Percentiles rank a stretch among this genome's conserved stretches.
phyloP scores from a whole-genome alignment of 2,113 vertebrate genomes.

The Centropristis striata region DNA sequence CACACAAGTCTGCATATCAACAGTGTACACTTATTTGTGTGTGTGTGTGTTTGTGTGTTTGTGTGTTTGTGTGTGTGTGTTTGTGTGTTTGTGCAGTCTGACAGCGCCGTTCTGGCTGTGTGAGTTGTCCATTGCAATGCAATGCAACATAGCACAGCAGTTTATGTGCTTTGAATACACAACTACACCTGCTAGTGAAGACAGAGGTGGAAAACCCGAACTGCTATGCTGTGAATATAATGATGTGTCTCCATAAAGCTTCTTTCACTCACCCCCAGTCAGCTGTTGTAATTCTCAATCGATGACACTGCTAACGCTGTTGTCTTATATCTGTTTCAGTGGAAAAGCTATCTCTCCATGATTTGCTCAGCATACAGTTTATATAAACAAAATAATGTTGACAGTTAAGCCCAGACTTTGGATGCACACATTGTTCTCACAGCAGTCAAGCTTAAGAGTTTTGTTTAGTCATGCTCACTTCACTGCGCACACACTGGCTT shows the following conservation, averaged over 20 bases:
- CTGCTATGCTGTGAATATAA: slow-evolving; percentile 1
- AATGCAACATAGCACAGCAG: slow-evolving; percentile 5
- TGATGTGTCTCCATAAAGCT: background rate
- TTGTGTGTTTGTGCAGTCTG: slow-evolving; percentile 17
- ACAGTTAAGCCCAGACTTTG: background rate
- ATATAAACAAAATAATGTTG: background rate
- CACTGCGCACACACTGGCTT: background rate
- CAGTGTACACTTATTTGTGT: background rate
- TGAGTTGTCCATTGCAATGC: slow-evolving; percentile 33
- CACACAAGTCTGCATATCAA: slow-evolving; percentile 5
- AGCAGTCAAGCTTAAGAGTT: background rate
- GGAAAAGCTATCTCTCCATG: background rate
- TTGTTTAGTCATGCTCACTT: background rate
- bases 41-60: slow-evolving; percentile 2
- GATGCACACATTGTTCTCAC: background rate
- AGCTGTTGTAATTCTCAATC: slow-evolving; percentile 3
- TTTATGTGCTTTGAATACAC: slow-evolving; percentile 50
- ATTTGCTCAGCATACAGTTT: background rate
- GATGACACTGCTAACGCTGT: background rate
- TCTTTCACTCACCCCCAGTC: background rate
- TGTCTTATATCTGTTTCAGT: background rate
- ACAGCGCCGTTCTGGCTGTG: background rate
- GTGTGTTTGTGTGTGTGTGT: slow-evolving; percentile 5
- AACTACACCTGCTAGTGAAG: slow-evolving; percentile 7
- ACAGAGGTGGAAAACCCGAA: background rate